phyloP scores from a whole-genome alignment of 2,113 vertebrate genomes.

The Pontoporia blainvillei region DNA sequence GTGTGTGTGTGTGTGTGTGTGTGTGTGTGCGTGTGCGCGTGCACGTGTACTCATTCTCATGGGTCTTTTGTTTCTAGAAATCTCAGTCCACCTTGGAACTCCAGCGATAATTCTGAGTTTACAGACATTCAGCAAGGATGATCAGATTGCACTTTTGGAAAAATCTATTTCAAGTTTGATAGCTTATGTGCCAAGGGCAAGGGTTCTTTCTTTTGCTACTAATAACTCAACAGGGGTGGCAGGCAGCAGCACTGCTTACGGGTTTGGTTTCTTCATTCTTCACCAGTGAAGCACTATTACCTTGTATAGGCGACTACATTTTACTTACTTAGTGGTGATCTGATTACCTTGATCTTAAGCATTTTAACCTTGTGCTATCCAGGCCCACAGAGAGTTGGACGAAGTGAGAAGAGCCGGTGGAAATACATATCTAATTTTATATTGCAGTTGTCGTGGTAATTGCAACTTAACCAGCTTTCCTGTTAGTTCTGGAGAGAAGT shows the following conservation, averaged over 20 bases:
- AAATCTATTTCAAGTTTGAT: conserved; percentile 78
- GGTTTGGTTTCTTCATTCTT: conserved; percentile 72
- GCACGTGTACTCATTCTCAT: neutral
- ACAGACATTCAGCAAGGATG: conserved; percentile 78
- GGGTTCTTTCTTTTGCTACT: conserved; percentile 70
- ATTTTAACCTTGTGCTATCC: conserved; percentile 67
- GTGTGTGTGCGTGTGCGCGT: fast-evolving
- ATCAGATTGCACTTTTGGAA: conserved; percentile 75
- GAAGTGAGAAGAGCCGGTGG: conserved; percentile 36
- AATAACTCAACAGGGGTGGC: conserved; percentile 75
- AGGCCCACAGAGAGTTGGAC: conserved; percentile 53
- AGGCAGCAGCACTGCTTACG: conserved; percentile 56
- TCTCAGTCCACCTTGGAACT: conserved; percentile 49
- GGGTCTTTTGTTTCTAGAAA: conserved; percentile 59
- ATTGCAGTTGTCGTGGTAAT: conserved; percentile 65
- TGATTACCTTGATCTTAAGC: conserved; percentile 74
- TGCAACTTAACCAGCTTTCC: conserved; percentile 69
- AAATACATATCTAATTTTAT: conserved; percentile 74
- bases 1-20: neutral
- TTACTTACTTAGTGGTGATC: conserved; percentile 71
- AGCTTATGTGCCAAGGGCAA: conserved; percentile 78
- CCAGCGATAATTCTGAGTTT: conserved; percentile 74
- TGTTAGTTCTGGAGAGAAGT: conserved; percentile 56
- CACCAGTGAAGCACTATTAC: conserved; percentile 35
- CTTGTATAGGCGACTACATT: conserved; percentile 36